Conservation (phyloP, 2,888 invertebrate species). For the Blera fallax region DNA sequence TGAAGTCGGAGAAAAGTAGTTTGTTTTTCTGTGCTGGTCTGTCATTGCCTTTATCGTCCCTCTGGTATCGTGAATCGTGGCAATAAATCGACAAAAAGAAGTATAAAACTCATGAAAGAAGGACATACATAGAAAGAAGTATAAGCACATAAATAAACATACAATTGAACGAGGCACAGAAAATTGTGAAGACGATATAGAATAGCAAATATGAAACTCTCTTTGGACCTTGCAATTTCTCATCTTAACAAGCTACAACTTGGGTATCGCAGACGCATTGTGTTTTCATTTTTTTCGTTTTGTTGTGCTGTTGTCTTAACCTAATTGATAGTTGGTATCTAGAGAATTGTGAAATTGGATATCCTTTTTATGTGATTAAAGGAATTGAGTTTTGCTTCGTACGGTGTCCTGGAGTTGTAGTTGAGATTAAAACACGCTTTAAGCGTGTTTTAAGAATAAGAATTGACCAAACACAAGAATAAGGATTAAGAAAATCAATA, state of each 20-base stretch:
- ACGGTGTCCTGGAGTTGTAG: not conserved
- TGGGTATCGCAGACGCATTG: not conserved
- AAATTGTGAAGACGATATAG: conserved; percentile 5
- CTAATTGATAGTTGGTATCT: conserved; percentile 46
- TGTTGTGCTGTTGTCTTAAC: conserved; percentile 13
- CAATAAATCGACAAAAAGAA: conserved; percentile 14
- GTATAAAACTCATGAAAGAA: not conserved
- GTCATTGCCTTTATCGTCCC: not conserved
- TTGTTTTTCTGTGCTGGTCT: not conserved
- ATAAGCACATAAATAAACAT: conserved; percentile 13
- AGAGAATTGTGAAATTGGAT: conserved; percentile 32
- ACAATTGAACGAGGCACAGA: not conserved
- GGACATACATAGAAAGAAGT: not conserved
- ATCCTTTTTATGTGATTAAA: conserved; percentile 26
- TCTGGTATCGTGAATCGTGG: not conserved
- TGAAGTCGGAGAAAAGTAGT: not conserved
- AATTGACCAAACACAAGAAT: no score
- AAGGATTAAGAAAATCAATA: no score
- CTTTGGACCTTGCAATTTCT: conserved; percentile 27
- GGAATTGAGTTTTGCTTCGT: not conserved
- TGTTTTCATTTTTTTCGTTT: not conserved
- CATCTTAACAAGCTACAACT: conserved; percentile 30
- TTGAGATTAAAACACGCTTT: no score
- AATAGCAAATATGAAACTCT: conserved; percentile 4
- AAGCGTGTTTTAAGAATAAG: no score